Evolutionary conservation across 2,888 invertebrate genomes (phyloP), one percentile per base, ranked within the genome.

Genomic region (Monochamus alternatus): DNA sequence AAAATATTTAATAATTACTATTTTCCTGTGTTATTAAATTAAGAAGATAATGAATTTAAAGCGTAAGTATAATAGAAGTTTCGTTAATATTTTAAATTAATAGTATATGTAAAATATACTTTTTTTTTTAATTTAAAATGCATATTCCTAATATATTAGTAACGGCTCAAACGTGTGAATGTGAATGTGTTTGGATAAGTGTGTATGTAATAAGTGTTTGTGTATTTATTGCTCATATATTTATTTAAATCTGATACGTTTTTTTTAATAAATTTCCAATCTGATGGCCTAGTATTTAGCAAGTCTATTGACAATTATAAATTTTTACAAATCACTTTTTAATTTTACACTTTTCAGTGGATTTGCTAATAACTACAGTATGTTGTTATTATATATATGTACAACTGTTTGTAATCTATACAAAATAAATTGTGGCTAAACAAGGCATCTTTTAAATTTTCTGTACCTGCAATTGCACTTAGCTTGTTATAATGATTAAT

Each of bases 341-440:
- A 38, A 60, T 59, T 68, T 60, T 60, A 30, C 69, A 60, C 59
- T 47, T 69, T 80, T 82, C 79, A 79, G 81, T 76, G 76, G 82
- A 82, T 78, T 81, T 81, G 81, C 81, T 82, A 81, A 80, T 78
- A 76, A 81, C 80, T 79, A 79, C 62, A 80, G 75, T 69, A 80
- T 81, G 80, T 80, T 85, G 83, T 80, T 81, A 83, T 80, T 83
- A 82, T 81, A 83, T 83, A 84, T 85, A 84, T 83, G 85, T 85
- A 84, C 79, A 82, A 82, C 78, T 84, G 83, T 85, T 86, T 86
- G 86, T 86, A 85, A 85, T 83, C 84, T 85, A 85, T 84, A 84
- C 82, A 82, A 81, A 80, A 85, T 85, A 85, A 85, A 84, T 81
- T 86, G 84, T 86, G 86, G 84, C 83, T 83, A 84, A 81, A 83